Conservation (phyloP, 2,113 vertebrate species). For the Dromiciops gliroides region DNA sequence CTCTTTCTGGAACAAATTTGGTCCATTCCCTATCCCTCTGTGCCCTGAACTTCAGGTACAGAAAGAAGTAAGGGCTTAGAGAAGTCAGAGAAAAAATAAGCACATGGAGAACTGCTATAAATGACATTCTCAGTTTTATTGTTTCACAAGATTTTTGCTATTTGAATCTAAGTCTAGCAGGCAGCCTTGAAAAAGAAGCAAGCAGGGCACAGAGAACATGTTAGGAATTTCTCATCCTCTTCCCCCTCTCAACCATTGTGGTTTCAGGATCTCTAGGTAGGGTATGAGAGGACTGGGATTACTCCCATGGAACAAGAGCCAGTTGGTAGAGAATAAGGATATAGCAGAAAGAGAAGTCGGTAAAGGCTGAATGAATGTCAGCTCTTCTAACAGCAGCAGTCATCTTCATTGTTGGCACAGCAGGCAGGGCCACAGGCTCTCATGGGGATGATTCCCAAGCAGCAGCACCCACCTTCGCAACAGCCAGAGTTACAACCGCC, state of each 20-base stretch:
- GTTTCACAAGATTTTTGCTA: conserved; percentile 63
- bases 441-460: conserved; percentile 79
- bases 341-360: background rate
- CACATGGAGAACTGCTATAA: background rate
- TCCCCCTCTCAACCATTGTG: background rate
- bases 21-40: background rate
- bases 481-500: background rate
- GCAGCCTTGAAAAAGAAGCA: conserved; percentile 64
- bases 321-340: background rate
- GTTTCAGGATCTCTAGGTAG: background rate
- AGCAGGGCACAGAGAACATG: background rate
- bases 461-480: conserved; percentile 43
- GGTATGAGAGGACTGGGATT: background rate
- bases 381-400: conserved; percentile 61
- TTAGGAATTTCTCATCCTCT: background rate
- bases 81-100: conserved; percentile 17
- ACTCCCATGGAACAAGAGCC: background rate
- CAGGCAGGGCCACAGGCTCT: conserved; percentile 72
- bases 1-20: background rate
- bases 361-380: background rate
- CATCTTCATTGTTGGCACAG: conserved; percentile 60
- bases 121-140: conserved; percentile 70
- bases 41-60: background rate
- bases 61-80: background rate
- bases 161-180: conserved; percentile 54